Conservation (phyloP, 2,888 invertebrate species). For the Pachycephus smyrnensis region DNA sequence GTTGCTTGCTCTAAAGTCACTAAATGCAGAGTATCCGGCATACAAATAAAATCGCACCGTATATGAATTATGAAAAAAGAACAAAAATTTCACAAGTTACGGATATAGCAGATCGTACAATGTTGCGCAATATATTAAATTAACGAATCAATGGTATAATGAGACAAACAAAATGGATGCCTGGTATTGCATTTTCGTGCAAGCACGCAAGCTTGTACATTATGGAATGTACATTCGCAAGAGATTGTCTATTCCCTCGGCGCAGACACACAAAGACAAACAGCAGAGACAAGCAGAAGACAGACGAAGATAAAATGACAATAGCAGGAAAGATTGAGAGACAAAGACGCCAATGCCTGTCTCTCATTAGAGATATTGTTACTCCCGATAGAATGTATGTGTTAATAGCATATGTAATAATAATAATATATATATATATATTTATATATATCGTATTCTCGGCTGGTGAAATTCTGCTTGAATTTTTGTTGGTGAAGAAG, state of each 20-base stretch:
- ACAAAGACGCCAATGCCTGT: background rate
- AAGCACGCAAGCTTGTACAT: background rate
- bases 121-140: background rate
- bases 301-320: background rate
- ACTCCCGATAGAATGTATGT: background rate
- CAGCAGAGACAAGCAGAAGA: background rate
- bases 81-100: background rate
- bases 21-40: background rate
- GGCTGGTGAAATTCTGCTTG: background rate
- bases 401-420: background rate
- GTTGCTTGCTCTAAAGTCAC: background rate
- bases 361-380: background rate
- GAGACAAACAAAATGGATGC: background rate
- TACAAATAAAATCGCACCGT: background rate
- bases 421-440: too few species aligned
- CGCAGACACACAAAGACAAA: background rate
- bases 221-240: background rate
- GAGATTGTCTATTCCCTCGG: background rate
- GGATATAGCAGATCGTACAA: background rate
- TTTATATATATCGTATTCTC: too few species aligned
- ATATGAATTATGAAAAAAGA: background rate
- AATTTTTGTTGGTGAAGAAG: too few species aligned
- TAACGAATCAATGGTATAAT: background rate
- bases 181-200: background rate
- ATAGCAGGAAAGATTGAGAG: background rate